Evolutionary conservation across 2,888 invertebrate species (phyloP), one percentile per base, ranked within the genome.

Genomic region (Drosophila formosana): DNA sequence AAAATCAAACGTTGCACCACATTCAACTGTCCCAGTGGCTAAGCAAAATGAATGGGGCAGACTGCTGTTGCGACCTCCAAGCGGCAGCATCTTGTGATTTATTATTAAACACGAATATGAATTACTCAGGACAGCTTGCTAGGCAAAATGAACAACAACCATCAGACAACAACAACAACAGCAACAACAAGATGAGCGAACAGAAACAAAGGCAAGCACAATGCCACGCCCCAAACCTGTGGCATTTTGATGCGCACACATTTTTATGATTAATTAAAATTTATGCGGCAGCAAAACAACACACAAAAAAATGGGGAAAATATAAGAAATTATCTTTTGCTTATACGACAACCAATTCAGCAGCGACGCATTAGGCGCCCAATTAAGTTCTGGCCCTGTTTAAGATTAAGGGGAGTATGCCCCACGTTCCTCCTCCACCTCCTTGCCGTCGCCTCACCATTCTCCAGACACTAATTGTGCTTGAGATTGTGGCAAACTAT

Each of bases 261-360:
- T 76, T 84, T 84, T 88, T 82, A 88, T 86, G 86, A 88, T 86
- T 88, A 88, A 84, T 84, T 84, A 88, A 88, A 84, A 88, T 84
- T 86, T 80, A 84, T 86, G 83, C 70, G 71, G 60, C 53, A 65
- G 43, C 78, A 65, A 18, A 18, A 57, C 41, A 66, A 23, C 7
- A 28, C 26, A 34, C 23, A 43, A 37, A 56, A 37, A 37, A 37
- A 47, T 26, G 37, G 11, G 41, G 4, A 37, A 26, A 37, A 58
- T 39, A 43, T 41, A 41, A 25, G 58, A 49, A 50, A 50, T 56
- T 45, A 56, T 56, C 18, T 56, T 45, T 34, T 25, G 55, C 55
- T 56, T 56, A 45, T 34, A 46, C 45, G 45, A 26, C 55, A 60
- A 52, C 34, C 52, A 62, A 47, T 55, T 62, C 55, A 55, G 55